Evolutionary conservation across 64 coral and sea anemone species (phyloP), one percentile per base, ranked within the genome.

Genomic region (Actinia tenebrosa): DNA sequence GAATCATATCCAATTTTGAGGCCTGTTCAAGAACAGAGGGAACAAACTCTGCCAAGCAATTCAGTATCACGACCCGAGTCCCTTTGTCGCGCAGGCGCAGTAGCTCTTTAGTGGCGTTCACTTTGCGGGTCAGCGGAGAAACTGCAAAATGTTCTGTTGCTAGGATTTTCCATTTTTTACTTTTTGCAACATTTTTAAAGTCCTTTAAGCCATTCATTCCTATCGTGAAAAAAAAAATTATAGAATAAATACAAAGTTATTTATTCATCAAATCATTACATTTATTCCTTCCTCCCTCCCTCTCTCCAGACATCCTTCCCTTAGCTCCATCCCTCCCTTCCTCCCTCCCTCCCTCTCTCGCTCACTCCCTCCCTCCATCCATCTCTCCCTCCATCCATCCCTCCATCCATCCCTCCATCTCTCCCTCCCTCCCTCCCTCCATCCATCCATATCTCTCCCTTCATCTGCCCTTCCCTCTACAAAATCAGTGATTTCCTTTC

Each of bases 51-150:
- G 80, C 47, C 61, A 62, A 37, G 62, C 93, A 94, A 54, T 90
- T 94, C 27, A 94, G 19, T 7, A 94, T 60, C 30, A 94, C 89
- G 22, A 94, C 93, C 15, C 93, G 84, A 30, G 93, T 90, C 7
- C 89, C 89, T 68, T 91, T 87, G 20, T 94, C 93, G 16, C 93
- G 89, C 54, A 94, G 89, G 3, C 56, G 89, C 56, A 88, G 25
- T 52, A 94, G 80, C 26, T 94, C 66, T 58, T 94, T 84, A 15
- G 93, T 91, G 10, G 86, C 87, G 61, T 93, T 93, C 2, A 93
- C 45, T 71, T 84, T 86, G 53, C n/a, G 17, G 5, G 72, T 47
- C 3, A 79, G 23, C 10, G 46, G 72, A 0, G 77, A 54, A 1
- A 94, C 84, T 20, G 78, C 50, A 54, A 94, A 94, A 50, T 94